A percentile compares a stretch with the other conserved stretches of the same genome.
phyloP scores from a whole-genome alignment of 2,888 invertebrate genomes.

The Archaeoteleia sp. region DNA sequence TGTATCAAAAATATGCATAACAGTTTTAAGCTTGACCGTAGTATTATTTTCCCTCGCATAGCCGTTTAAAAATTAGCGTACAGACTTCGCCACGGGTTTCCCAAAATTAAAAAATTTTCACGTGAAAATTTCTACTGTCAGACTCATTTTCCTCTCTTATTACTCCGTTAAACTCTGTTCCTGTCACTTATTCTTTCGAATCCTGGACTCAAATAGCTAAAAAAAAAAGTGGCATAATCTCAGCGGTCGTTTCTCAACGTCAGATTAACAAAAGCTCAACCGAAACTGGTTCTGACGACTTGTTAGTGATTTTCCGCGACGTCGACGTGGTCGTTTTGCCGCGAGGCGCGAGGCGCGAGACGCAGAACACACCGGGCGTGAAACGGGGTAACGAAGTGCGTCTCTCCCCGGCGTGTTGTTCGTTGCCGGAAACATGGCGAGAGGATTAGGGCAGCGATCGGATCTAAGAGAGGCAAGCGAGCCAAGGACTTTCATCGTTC shows the following conservation, averaged over 20 bases:
- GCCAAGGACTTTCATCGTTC: constrained; percentile 50
- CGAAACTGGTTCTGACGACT: not conserved
- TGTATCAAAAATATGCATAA: no score
- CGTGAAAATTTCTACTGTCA: not conserved
- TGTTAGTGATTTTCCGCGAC: constrained; percentile 17
- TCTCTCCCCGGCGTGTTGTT: constrained; percentile 3
- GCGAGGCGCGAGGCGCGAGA: constrained; percentile 1
- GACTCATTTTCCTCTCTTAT: constrained; percentile 2
- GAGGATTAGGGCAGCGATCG: constrained; percentile 36
- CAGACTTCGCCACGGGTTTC: no score
- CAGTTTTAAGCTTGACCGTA: no score
- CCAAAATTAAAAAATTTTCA: not conserved
- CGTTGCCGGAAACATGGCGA: constrained; percentile 27
- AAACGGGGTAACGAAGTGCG: constrained; percentile 22
- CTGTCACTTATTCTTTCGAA: constrained; percentile 3
- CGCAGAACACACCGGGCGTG: constrained; percentile 12
- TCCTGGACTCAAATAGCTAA: not conserved
- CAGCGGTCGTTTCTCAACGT: constrained; percentile 24
- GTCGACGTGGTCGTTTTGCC: constrained; percentile 10
- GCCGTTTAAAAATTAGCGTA: no score
- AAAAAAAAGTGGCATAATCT: constrained; percentile 19
- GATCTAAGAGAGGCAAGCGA: constrained; percentile 23
- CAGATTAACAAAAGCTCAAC: constrained; percentile 30
- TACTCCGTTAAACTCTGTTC: not conserved
- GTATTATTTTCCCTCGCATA: no score